Percentiles rank a stretch among this genome's conserved stretches.
Evolutionary conservation across 2,888 invertebrate genomes (phyloP).

Genomic region (Morinoia aosen): DNA sequence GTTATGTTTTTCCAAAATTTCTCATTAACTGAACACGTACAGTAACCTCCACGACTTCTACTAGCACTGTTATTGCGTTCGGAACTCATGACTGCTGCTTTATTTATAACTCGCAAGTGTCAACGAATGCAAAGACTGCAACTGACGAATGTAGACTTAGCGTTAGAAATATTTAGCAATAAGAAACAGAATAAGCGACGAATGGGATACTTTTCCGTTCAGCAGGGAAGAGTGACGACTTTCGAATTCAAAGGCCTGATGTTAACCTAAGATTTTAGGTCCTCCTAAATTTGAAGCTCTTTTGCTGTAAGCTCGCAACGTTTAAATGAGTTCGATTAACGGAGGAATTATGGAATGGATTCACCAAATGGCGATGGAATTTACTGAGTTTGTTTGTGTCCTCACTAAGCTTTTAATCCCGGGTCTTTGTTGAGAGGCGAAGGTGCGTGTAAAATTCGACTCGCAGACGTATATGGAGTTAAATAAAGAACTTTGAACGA

Average conservation of each 20-base stretch:
- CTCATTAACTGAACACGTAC: neutral
- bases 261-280: neutral
- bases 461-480: neutral
- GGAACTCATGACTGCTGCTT: neutral
- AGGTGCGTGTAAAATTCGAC: neutral
- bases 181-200: neutral
- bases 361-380: neutral
- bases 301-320: neutral
- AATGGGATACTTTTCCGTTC: neutral
- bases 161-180: neutral
- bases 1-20: neutral
- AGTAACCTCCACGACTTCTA: neutral
- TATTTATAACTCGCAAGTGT: neutral
- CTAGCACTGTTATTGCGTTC: neutral
- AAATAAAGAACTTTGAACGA: neutral
- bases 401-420: neutral
- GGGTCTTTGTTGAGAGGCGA: neutral
- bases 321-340: slow-evolving; percentile 24
- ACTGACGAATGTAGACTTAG: neutral
- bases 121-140: neutral
- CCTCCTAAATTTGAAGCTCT: neutral
- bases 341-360: neutral
- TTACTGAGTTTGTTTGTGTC: neutral
- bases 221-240: neutral
- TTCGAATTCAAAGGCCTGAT: neutral